Evolutionary conservation across 2,888 invertebrate genomes (phyloP), one percentile per base, ranked within the genome.

Genomic region (Heliconius charithonia): DNA sequence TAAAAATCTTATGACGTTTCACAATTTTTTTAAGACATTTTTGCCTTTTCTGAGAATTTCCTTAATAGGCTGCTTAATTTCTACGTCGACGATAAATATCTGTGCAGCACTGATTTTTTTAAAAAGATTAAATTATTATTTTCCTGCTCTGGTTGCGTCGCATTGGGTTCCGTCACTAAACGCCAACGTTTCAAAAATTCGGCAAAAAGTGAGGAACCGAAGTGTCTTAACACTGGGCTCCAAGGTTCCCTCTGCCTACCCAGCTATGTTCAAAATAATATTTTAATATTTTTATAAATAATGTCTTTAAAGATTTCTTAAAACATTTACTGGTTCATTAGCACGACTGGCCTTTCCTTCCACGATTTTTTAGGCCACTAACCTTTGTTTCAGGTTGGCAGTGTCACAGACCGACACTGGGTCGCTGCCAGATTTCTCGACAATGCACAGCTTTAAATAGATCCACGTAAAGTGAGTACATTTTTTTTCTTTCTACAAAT

Each of bases 331-430:
- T 79, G 81, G 85, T 84, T 85, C 84, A 86, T 87, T 86, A 88
- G 86, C 84, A 84, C 83, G 79, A 80, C 84, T 86, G 88, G 87
- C 83, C 86, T 89, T 89, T 89, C 85, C 85, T 86, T 87, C 85
- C 85, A 76, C 86, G 85, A 86, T 88, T 91, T 91, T 93, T 92
- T 92, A 88, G 92, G 91, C 88, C 91, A 89, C 85, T 92, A 91
- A 93, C 93, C 93, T 93, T 89, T 92, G 89, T 92, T 63, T 92
- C 89, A 89, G 91, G 92, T 93, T 94, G 94, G 93, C 94, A 90
- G 90, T 93, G 92, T 92, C 93, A 90, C 91, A 89, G 87, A 85
- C 83, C 85, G 83, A 75, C 81, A 83, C 89, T 95, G 94, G 94
- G 91, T 85, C 82, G 79, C 79, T 93, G 94, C 94, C 94, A 95